Base-by-base conservation (phyloP, 2,888 invertebrate species). In the Matsumyia berberina region DNA sequence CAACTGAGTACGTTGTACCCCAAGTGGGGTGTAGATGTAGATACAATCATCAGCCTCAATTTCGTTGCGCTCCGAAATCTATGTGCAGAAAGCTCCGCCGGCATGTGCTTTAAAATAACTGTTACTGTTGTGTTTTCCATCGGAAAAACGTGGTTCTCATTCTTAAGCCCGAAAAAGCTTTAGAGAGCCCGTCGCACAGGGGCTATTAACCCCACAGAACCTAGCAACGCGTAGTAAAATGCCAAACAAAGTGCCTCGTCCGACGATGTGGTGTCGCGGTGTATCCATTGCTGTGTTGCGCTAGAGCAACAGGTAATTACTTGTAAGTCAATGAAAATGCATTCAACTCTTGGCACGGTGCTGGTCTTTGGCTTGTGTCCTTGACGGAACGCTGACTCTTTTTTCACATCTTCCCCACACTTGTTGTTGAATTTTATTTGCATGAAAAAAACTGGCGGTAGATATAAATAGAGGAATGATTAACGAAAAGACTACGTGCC, bases 311-410 rank as follows among this genome's bases (percentile, higher is more conserved):
- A 70, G 57, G 33, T 55, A 55, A 57, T 70, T 69, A 44, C 5
- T 37, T 37, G 33, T 19, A 33, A 35, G 9, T 35, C 49, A 44
- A 37, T 70, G 37, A 11, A 69, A 35, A 11, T 51, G 42, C 35
- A 49, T 42, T 76, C 29, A n/a, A 46, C 19, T 76, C 39, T 49
- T 57, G 60, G 37, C 31, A 74, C 17, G 24, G 60, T 33, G 57
- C 58, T 57, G 74, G 76, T 76, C 76, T 70, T 58, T 77, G 53
- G 53, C 70, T 72, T 82, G 66, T 82, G 66, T 82, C 82, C 82
- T 82, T 82, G 82, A 29, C 24, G 31, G 31, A 37, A 15, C 15
- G 12, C 24, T 57, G 24, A 4, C 24, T 24, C 4, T 9, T 17
- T 57, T 60, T 24, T 19, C 4, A 15, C 17, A n/a, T 66, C 7